A percentile compares a stretch with the other conserved stretches of the same genome.
These are phyloP conservation scores for Pachypeltis micranthus DNA, from an alignment of 1,140 invertebrate species.

Conservation along the genomic window DNA sequence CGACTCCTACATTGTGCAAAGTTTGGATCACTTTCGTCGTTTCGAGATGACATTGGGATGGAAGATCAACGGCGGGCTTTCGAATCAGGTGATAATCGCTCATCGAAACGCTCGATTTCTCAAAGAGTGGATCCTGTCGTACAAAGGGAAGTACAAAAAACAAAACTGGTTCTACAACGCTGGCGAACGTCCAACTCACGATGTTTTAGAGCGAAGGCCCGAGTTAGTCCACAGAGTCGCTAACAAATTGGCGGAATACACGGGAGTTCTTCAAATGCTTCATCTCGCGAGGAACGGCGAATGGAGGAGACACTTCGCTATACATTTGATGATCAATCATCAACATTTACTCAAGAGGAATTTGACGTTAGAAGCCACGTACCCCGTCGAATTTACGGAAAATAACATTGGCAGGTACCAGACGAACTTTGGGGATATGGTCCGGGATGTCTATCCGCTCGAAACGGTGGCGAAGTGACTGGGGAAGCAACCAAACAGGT, in stretches of 20 bases:
- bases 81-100: slow-evolving; percentile 31
- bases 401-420: not conserved
- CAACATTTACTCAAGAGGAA: slow-evolving; percentile 15
- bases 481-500: too few species aligned
- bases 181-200: slow-evolving; percentile 28
- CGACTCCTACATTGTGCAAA: slow-evolving; percentile 21
- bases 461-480: too few species aligned
- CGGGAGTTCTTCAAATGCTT: not conserved
- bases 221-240: slow-evolving; percentile 12
- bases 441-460: not conserved
- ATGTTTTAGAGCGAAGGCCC: slow-evolving; percentile 25
- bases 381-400: not conserved
- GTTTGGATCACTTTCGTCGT: slow-evolving; percentile 21
- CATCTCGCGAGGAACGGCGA: slow-evolving; percentile 7
- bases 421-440: not conserved
- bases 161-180: slow-evolving; percentile 33
- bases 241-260: not conserved
- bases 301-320: slow-evolving; percentile 14
- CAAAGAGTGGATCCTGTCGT: slow-evolving; percentile 29
- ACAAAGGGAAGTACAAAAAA: slow-evolving; percentile 25
- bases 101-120: slow-evolving; percentile 29
- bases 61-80: slow-evolving; percentile 26
- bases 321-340: slow-evolving; percentile 19
- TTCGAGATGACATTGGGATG: slow-evolving; percentile 36
- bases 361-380: slow-evolving; percentile 1